These are phyloP conservation scores for Campylorhamphus procurvoides DNA, from an alignment of 2,113 vertebrate species.

Conservation along the genomic window DNA sequence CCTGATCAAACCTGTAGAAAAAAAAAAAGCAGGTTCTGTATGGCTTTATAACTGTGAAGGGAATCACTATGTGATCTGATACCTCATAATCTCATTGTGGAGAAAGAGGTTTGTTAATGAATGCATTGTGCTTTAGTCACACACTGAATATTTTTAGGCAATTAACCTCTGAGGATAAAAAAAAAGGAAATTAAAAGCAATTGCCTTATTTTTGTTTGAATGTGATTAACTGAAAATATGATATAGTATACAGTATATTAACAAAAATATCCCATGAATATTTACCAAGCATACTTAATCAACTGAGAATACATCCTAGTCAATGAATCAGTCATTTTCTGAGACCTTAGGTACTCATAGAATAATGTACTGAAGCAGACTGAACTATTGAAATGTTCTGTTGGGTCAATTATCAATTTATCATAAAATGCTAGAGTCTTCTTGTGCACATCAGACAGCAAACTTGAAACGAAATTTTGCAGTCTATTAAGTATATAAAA, in stretches of 20 bases:
- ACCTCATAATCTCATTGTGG: not conserved
- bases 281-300: slow-evolving; percentile 37
- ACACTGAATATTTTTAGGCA: slow-evolving; percentile 23
- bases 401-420: slow-evolving; percentile 38
- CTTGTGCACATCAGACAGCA: not conserved
- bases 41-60: not conserved
- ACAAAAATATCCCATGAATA: slow-evolving; percentile 52
- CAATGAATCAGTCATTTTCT: slow-evolving; percentile 33
- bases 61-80: not conserved
- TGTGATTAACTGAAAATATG: slow-evolving; percentile 28
- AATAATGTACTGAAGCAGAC: slow-evolving; percentile 24
- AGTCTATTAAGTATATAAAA: not conserved
- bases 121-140: slow-evolving; percentile 24
- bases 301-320: not conserved
- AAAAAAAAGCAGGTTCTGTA: not conserved
- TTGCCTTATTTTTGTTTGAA: slow-evolving; percentile 50
- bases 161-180: not conserved
- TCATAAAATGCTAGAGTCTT: slow-evolving; percentile 12
- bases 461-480: slow-evolving; percentile 28
- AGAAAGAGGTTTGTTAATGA: slow-evolving; percentile 10
- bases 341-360: slow-evolving; percentile 14
- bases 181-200: slow-evolving; percentile 13
- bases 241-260: not conserved
- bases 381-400: slow-evolving; percentile 6
- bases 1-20: not conserved